Evolutionary conservation across 2,888 invertebrate genomes (phyloP).

Genomic region (Drosophila yooni): DNA sequence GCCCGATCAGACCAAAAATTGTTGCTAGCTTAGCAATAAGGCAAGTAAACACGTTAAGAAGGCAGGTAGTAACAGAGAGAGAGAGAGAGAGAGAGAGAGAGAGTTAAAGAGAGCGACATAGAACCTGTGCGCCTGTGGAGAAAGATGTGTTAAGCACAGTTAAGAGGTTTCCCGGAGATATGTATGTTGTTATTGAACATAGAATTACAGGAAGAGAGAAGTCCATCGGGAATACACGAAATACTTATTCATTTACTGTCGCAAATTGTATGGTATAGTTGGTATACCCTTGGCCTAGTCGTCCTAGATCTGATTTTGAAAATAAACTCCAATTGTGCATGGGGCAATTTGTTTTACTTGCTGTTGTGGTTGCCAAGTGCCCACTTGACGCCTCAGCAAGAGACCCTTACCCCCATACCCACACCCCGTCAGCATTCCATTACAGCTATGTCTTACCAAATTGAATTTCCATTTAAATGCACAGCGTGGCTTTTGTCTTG

Average conservation of each 20-base stretch:
- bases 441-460: conserved; percentile 25
- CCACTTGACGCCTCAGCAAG: conserved; percentile 42
- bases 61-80: background rate
- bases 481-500: conserved; percentile 17
- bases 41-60: no score
- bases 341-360: conserved; percentile 36
- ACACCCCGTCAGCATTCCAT: background rate
- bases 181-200: background rate
- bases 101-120: background rate
- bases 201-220: background rate
- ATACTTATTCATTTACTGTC: background rate
- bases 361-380: conserved; percentile 45
- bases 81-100: background rate
- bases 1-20: no score
- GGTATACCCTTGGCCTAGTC: background rate
- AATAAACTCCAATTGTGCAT: conserved; percentile 23
- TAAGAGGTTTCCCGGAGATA: background rate
- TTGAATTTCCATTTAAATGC: conserved; percentile 51
- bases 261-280: background rate
- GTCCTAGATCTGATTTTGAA: background rate
- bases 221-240: background rate
- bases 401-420: background rate
- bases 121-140: background rate
- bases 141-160: background rate
- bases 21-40: no score